Evolutionary conservation across 2,797 vertebrate genomes (phyloP), one percentile per base, ranked within the genome.

Genomic region (Rousettus madagascariensis): DNA sequence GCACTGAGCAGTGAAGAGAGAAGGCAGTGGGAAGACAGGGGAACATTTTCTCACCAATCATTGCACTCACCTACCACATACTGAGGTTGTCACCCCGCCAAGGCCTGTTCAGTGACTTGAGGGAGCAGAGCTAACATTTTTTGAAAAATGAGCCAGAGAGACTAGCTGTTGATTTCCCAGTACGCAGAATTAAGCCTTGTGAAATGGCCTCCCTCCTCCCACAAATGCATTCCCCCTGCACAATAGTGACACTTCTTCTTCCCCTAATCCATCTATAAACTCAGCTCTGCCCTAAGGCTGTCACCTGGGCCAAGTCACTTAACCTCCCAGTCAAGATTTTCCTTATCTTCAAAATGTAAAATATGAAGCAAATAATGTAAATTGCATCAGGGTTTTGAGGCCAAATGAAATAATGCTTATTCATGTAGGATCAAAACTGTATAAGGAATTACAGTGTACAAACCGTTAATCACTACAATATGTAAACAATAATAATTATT

Each of bases 291-390:
- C 53, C 46, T 22, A 33, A 9, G 3, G 4, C 41, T 86, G 26
- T 26, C 16, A 26, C 30, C 33, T 30, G 86, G 17, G 49, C 46
- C 90, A 86, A 51, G 55, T 26, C 87, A 68, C 30, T 79, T 41
- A 84, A 19, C 77, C 26, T 82, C 84, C 3, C 11, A 77, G 66
- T 0, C 57, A 61, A 88, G 7, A 0, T 41, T 75, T 91, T 65
- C 30, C 38, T 91, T 71, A 79, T 66, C 36, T 63, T 43, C 74
- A 96, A 12, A 94, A 79, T 68, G 26, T 55, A 82, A 91, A 96
- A 78, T 6, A 19, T 78, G 15, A 91, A 55, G 8, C 5, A 65
- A 69, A 80, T 93, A 69, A 74, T 49, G 41, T 66, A 87, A 92
- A 84, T 65, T 83, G 75, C 26, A 22, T 19, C 24, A n/a, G 24